Conservation (phyloP, 2,113 vertebrate genomes). For the Gallinago paraguaiae region DNA sequence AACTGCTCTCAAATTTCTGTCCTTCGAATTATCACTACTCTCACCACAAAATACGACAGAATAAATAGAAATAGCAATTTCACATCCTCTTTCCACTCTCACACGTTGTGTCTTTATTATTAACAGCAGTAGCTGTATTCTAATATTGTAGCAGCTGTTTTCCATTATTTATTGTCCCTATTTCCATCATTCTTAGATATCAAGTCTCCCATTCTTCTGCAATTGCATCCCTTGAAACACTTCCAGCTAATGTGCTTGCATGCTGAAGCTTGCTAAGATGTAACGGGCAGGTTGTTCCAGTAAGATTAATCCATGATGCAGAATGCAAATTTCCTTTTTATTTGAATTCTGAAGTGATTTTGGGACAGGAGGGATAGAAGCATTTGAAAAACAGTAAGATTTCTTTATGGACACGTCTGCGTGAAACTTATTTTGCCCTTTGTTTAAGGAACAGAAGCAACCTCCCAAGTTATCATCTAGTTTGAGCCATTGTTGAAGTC, state of each 20-base stretch:
- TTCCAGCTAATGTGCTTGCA: background rate
- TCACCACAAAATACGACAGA: background rate
- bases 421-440: background rate
- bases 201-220: background rate
- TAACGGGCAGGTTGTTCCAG: background rate
- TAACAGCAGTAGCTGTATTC: background rate
- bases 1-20: background rate
- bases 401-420: background rate
- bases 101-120: background rate
- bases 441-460: background rate
- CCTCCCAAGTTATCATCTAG: background rate
- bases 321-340: background rate
- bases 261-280: background rate
- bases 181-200: constrained; percentile 36
- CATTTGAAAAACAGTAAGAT: background rate
- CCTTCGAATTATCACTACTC: background rate
- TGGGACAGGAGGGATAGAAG: background rate
- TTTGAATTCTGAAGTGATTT: background rate
- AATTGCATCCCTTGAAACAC: constrained; percentile 23
- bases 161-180: background rate
- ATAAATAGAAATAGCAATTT: background rate
- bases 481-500: background rate
- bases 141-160: background rate
- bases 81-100: background rate
- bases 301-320: background rate